A percentile compares a stretch with the other conserved stretches of the same genome.
Conservation (phyloP, 2,888 invertebrate genomes). For the Gymnoscelis rufifasciata region DNA sequence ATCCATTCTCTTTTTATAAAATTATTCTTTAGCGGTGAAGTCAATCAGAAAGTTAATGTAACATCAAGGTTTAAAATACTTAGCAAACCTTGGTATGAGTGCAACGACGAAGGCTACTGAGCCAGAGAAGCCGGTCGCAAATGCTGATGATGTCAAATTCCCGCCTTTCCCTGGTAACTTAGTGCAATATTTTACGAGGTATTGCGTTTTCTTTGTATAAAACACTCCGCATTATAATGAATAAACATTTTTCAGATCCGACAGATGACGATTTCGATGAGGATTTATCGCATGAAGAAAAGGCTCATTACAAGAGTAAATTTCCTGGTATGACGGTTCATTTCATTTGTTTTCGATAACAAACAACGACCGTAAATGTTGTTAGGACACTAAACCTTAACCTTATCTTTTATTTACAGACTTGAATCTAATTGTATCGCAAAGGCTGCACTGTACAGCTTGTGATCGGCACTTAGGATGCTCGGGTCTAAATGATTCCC, state of each 20-base stretch:
- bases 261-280: constrained; percentile 73
- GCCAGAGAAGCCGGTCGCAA: constrained; percentile 61
- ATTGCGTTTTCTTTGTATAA: too few species aligned
- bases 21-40: too few species aligned
- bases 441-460: constrained; percentile 85
- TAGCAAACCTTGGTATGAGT: constrained; percentile 41
- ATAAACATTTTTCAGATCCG: constrained; percentile 46
- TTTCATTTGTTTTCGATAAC: neutral
- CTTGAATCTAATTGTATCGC: constrained; percentile 78
- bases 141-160: constrained; percentile 51
- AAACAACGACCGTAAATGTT: neutral
- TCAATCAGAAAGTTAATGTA: constrained; percentile 5
- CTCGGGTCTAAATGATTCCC: constrained; percentile 80
- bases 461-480: constrained; percentile 88
- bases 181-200: neutral
- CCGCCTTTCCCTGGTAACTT: constrained; percentile 65
- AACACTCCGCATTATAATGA: neutral
- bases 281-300: constrained; percentile 74
- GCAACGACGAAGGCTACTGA: constrained; percentile 50
- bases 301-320: constrained; percentile 67
- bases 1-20: too few species aligned
- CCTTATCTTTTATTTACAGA: constrained; percentile 54
- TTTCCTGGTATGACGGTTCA: constrained; percentile 57
- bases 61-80: constrained; percentile 1
- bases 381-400: neutral